Base-by-base conservation (phyloP, 2,113 vertebrate genomes). In the Pyxicephalus adspersus region DNA sequence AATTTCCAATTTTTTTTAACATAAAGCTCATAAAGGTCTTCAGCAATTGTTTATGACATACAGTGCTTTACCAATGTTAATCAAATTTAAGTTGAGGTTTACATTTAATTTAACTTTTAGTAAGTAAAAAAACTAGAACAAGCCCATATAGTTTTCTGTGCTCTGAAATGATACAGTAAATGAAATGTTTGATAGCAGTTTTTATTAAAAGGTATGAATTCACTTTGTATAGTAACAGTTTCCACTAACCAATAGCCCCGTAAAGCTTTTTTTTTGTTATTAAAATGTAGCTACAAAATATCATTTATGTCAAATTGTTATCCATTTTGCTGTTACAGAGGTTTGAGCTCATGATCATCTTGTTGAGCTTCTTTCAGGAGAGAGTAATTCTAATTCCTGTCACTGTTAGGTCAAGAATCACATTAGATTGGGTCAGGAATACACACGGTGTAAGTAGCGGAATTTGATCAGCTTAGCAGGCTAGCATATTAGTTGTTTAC, bases 381-480 rank as follows among this genome's bases (percentile, higher is more conserved):
- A 66, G 0, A 0, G 58, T 0, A 0, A 67, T 84, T 74, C 86
- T 86, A 81, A 86, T 87, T 84, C 83, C 81, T 0, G 0, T 60
- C 1, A 8, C 83, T 85, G 85, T 86, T 83, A 87, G 86, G 85
- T 89, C 86, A 89, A 88, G 87, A 84, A 88, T 86, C 4, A 0
- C 76, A 88, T 89, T 88, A 90, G 80, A 82, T 86, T 6, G 0
- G 84, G 86, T 86, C 86, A 88, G 78, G 86, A 86, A 81, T 67
- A 65, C 83, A 86, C 83, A 84, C 70, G 64, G 72, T 77, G 85
- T 81, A 83, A 81, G 80, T 66, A 86, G 83, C 84, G 81, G 84
- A 85, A 67, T 85, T 86, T 86, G 82, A 84, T 83, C 83, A 86
- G 83, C 79, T 83, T 86, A 72, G 51, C 26, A 16, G 51, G 26